Conservation (phyloP, 2,797 vertebrate species). For the Peromyscus melanophrys region DNA sequence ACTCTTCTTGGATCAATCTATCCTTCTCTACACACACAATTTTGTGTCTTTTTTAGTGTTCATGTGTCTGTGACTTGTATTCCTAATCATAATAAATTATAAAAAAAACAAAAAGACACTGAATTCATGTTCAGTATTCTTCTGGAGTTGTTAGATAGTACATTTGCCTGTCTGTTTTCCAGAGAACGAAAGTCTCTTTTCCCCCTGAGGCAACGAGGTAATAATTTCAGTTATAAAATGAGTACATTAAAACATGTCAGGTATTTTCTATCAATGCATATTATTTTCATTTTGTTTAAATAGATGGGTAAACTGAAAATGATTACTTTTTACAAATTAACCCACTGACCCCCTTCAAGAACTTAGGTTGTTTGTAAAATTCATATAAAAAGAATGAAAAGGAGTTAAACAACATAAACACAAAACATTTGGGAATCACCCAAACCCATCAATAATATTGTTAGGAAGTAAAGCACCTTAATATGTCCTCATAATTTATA, state of each 20-base stretch:
- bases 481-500: not conserved
- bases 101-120: conserved; percentile 47
- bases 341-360: not conserved
- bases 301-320: conserved; percentile 5
- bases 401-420: not conserved
- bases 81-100: conserved; percentile 72
- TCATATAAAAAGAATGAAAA: not conserved
- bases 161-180: conserved; percentile 74
- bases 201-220: not conserved
- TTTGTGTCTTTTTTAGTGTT: not conserved
- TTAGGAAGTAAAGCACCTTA: not conserved
- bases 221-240: not conserved
- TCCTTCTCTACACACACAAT: not conserved
- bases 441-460: not conserved
- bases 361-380: not conserved
- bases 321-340: not conserved
- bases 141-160: conserved; percentile 68
- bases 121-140: conserved; percentile 70
- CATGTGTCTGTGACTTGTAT: not conserved
- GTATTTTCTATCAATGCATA: not conserved
- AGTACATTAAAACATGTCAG: not conserved
- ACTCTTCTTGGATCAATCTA: not conserved
- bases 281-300: conserved; percentile 20
- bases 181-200: not conserved
- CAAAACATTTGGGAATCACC: not conserved